These are phyloP conservation scores for Myotis daubentonii DNA, from an alignment of 2,797 vertebrate genomes.

Conservation along the genomic window DNA sequence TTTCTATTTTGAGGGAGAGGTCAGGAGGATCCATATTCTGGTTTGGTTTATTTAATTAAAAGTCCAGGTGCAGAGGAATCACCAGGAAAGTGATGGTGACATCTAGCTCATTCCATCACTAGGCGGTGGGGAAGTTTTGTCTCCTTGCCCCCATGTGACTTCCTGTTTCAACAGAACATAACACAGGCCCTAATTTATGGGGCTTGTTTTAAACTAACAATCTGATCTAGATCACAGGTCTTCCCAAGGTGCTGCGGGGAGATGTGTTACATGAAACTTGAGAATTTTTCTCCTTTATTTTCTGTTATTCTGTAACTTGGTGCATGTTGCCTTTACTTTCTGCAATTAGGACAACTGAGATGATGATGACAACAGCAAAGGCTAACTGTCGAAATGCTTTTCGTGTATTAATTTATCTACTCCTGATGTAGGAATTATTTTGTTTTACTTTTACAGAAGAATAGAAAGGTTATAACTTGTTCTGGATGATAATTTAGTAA, in stretches of 20 bases:
- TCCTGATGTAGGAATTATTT: not conserved
- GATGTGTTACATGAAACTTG: not conserved
- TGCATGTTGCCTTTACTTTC: not conserved
- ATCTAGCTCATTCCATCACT: not conserved
- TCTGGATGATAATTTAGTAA: not conserved
- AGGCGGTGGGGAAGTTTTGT: not conserved
- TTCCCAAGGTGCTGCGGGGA: not conserved
- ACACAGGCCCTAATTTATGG: rapidly evolving
- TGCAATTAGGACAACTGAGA: not conserved
- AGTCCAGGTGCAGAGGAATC: not conserved
- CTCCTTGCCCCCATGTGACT: not conserved
- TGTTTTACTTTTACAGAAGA: not conserved
- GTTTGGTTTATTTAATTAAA: conserved; percentile 49
- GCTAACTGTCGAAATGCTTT: not conserved
- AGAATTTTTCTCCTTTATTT: conserved; percentile 22
- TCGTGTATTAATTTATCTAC: not conserved
- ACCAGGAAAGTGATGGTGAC: not conserved
- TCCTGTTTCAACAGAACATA: not conserved
- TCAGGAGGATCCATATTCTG: conserved; percentile 8
- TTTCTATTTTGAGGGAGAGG: conserved; percentile 60
- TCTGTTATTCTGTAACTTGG: not conserved
- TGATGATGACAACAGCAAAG: not conserved
- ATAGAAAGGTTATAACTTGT: not conserved
- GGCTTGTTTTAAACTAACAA: not conserved
- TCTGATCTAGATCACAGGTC: not conserved